phyloP scores from a whole-genome alignment of 2,797 vertebrate species.

The Anomalospiza imberbis region DNA sequence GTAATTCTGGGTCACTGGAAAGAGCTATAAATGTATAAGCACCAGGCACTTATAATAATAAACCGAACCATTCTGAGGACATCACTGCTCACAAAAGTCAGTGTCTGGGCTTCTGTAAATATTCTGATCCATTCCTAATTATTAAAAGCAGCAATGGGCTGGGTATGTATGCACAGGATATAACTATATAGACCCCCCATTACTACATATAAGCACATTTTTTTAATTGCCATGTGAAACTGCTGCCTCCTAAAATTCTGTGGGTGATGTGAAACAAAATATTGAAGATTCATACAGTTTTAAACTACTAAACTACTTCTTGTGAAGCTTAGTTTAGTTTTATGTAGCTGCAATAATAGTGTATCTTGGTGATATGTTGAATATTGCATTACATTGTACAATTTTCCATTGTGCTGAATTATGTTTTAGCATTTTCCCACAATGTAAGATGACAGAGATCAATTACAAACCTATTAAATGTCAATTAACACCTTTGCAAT shows the following conservation, averaged over 20 bases:
- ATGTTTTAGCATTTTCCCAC: constrained; percentile 13
- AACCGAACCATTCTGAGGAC: background rate
- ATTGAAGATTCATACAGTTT: background rate
- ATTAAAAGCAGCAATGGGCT: background rate
- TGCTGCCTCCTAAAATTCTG: constrained; percentile 3
- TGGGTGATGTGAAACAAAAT: constrained; percentile 16
- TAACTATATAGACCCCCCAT: background rate
- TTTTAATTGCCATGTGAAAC: background rate
- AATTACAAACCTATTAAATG: constrained; percentile 70
- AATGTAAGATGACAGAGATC: constrained; percentile 59
- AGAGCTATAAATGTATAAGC: background rate
- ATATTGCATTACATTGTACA: constrained; percentile 46
- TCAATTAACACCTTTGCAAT: constrained; percentile 68
- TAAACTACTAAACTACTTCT: constrained; percentile 7
- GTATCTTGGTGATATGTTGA: constrained; percentile 22
- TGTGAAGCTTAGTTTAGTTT: background rate
- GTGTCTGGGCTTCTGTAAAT: background rate
- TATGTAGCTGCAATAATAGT: background rate
- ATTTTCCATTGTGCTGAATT: constrained; percentile 47
- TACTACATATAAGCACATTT: background rate
- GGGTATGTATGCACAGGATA: background rate
- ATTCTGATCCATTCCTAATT: background rate
- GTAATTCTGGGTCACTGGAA: background rate
- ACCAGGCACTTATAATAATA: constrained; percentile 1
- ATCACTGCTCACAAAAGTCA: background rate